These are phyloP conservation scores for Pyrrhosoma nymphula DNA, from an alignment of 2,888 invertebrate genomes.

Conservation along the genomic window DNA sequence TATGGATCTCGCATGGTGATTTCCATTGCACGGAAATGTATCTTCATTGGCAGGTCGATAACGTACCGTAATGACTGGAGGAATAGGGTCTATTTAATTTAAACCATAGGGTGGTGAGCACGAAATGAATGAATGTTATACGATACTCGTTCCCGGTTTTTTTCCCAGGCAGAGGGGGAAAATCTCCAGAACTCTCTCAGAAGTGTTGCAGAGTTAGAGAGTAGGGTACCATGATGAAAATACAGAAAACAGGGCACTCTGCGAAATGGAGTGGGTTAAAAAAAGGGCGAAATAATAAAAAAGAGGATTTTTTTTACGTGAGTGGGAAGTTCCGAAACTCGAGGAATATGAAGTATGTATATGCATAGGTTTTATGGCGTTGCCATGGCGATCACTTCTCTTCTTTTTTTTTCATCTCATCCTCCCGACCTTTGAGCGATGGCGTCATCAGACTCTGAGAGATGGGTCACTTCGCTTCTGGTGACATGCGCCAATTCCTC, in stretches of 20 bases:
- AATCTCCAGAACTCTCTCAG: neutral
- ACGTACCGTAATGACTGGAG: neutral
- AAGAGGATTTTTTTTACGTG: neutral
- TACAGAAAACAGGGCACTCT: constrained; percentile 34
- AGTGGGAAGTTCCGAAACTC: neutral
- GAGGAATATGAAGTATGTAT: constrained; percentile 11
- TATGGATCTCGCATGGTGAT: neutral
- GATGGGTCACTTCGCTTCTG: constrained; percentile 43
- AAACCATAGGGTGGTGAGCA: neutral
- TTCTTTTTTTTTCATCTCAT: neutral
- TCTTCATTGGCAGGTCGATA: neutral
- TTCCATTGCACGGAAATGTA: neutral
- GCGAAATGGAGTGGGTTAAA: neutral
- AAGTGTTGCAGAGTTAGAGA: neutral
- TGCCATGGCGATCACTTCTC: neutral
- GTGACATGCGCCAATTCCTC: neutral
- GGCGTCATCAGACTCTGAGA: constrained; percentile 35
- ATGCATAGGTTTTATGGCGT: constrained; percentile 33
- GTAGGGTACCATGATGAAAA: neutral
- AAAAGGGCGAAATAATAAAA: neutral
- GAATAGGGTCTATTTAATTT: neutral
- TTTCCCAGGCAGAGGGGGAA: neutral
- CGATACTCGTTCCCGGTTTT: too few relatives aligned
- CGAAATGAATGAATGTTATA: too few relatives aligned
- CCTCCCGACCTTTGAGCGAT: constrained; percentile 41